phyloP scores from a whole-genome alignment of 1,140 invertebrate genomes.

The Aradophagus sp. region DNA sequence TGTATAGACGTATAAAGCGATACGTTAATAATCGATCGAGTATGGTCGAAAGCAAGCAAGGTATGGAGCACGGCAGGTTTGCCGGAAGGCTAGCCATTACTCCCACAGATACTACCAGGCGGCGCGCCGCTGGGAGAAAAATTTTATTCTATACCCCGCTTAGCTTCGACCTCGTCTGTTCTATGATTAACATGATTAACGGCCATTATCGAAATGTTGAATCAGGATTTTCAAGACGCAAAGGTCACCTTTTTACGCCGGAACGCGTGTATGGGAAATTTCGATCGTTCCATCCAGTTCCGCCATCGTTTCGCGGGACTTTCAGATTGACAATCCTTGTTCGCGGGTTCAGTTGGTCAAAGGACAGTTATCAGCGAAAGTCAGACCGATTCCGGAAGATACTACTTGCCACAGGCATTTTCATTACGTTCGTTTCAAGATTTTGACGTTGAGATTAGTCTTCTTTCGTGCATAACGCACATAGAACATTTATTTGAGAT shows the following conservation, averaged over 20 bases:
- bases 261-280: constrained; percentile 8
- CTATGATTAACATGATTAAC: constrained; percentile 55
- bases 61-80: constrained; percentile 36
- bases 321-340: too few relatives aligned
- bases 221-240: constrained; percentile 50
- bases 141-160: constrained; percentile 44
- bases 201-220: constrained; percentile 51
- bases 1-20: constrained; percentile 33
- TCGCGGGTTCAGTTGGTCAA: too few relatives aligned
- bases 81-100: constrained; percentile 55
- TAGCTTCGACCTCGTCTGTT: constrained; percentile 52
- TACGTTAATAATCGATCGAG: constrained; percentile 57
- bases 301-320: too few relatives aligned
- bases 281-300: constrained; percentile 5
- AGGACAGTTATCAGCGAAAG: too few relatives aligned
- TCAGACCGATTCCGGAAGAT: too few relatives aligned
- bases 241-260: constrained; percentile 45
- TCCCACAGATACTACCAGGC: constrained; percentile 49
- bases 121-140: constrained; percentile 43
- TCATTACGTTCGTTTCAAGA: too few relatives aligned
- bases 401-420: too few relatives aligned
- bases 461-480: too few relatives aligned
- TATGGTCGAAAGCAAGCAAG: constrained; percentile 55
- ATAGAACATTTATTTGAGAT: too few relatives aligned
- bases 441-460: too few relatives aligned